Evolutionary conservation across 2,113 vertebrate species (phyloP).

Genomic region (Xenus cinereus): DNA sequence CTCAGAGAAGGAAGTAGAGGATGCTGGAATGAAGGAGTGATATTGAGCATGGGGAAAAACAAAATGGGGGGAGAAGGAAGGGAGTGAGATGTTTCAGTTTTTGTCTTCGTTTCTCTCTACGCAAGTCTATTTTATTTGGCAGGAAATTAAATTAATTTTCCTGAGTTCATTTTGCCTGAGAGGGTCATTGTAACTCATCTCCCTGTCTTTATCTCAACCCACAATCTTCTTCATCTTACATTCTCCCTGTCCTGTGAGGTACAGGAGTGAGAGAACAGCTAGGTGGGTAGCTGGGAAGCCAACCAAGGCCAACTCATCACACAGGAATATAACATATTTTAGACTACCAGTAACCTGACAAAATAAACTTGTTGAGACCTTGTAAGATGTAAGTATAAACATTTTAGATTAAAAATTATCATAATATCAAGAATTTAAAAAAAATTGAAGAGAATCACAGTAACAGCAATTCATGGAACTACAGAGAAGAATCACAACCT

Average conservation of each 20-base stretch:
- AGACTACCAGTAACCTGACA: neutral
- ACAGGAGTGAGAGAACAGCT: neutral
- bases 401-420: neutral
- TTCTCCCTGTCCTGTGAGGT: neutral
- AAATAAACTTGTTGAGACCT: neutral
- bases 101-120: neutral
- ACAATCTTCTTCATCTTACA: neutral
- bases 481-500: neutral
- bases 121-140: neutral
- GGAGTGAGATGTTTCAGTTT: fast-evolving
- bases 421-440: neutral
- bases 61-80: neutral
- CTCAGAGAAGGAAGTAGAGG: neutral
- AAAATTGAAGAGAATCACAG: neutral
- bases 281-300: neutral
- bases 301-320: neutral
- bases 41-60: neutral
- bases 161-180: fast-evolving
- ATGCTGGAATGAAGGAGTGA: neutral
- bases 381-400: neutral
- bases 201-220: neutral
- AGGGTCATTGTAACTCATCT: neutral
- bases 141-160: neutral
- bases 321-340: neutral
- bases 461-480: neutral